Evolutionary conservation across 53 echinoderm and acorn worm genomes (phyloP), one percentile per base, ranked within the genome.

Genomic region (Apostichopus leukothele): DNA sequence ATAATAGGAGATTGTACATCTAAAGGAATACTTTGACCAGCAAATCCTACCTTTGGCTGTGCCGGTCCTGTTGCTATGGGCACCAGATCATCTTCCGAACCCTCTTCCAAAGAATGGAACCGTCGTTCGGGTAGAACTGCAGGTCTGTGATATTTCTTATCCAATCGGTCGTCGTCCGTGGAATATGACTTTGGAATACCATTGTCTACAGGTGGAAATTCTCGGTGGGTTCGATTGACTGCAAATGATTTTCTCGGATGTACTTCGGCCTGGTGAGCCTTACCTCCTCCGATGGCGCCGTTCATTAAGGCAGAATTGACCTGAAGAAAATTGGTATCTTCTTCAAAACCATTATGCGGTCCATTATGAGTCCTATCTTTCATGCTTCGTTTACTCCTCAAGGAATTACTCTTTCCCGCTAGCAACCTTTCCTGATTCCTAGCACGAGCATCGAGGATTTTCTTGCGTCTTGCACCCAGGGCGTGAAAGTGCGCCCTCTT

Each of bases 401-500:
- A 7, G 9, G 26, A 67, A 13, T 22, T 85, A 16, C 23, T 67
- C 68, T 85, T 85, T 22, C 21, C 50, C 1, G 20, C 4, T 8
- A 12, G 66, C 4, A 25, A 27, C 22, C 50, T 63, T 50, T 85
- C 85, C 66, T 67, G 85, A 27, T 60, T 19, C 18, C 22, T 85
- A 50, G 66, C 67, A 20, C 85, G 85, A 6, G 85, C 85, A 23
- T 85, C 85, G 39, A 85, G 85, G 14, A 85, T 77, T 51, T 77
- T 67, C 61, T 93, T 90, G 13, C 90, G 66, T 4, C 86, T 83
- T 20, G 88, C 88, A 25, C 91, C 90, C 5, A 92, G 91, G 60
- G 93, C 95, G 68, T 93, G 93, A 91, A 90, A 95, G 77, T 92
- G 93, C 3, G 95, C 95, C 8, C 95, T 86, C 59, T 93, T 91